Conservation (phyloP, 1,140 invertebrate species). For the Chrysomallon squamiferum region DNA sequence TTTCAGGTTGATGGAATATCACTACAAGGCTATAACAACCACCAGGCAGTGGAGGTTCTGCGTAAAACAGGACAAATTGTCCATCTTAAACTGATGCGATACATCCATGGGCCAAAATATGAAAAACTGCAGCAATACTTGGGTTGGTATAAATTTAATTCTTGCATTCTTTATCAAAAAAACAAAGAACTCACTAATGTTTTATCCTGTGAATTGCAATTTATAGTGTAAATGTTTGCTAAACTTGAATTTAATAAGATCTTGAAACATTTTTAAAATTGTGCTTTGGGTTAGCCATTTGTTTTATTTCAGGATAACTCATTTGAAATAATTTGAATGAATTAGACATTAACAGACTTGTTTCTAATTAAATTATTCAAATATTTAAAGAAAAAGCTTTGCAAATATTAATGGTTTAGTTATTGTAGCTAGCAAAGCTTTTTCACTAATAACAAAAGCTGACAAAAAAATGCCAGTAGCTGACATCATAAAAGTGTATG, state of each 20-base stretch:
- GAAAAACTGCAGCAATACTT: constrained; percentile 81
- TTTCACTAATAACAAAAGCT: too few relatives aligned
- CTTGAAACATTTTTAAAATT: too few relatives aligned
- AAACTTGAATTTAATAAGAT: not conserved
- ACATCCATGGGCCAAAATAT: constrained; percentile 92
- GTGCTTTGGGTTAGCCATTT: too few relatives aligned
- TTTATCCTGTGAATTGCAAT: not conserved
- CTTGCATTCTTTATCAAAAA: not conserved
- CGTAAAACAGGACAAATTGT: constrained; percentile 84
- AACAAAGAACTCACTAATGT: not conserved
- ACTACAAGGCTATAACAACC: constrained; percentile 94
- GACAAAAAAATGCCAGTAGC: too few relatives aligned
- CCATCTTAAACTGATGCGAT: constrained; percentile 83
- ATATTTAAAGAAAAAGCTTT: too few relatives aligned
- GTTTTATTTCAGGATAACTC: too few relatives aligned
- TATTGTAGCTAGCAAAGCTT: too few relatives aligned
- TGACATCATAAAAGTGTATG: too few relatives aligned
- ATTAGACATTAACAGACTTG: too few relatives aligned
- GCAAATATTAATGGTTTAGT: too few relatives aligned
- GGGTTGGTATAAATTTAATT: constrained; percentile 36
- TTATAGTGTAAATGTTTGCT: not conserved
- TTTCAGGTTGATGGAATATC: constrained; percentile 83
- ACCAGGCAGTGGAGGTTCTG: constrained; percentile 91
- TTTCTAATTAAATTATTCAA: too few relatives aligned
- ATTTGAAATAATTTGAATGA: too few relatives aligned